Evolutionary conservation across 2,797 vertebrate genomes (phyloP).

Genomic region (Triplophysa bombifrons): DNA sequence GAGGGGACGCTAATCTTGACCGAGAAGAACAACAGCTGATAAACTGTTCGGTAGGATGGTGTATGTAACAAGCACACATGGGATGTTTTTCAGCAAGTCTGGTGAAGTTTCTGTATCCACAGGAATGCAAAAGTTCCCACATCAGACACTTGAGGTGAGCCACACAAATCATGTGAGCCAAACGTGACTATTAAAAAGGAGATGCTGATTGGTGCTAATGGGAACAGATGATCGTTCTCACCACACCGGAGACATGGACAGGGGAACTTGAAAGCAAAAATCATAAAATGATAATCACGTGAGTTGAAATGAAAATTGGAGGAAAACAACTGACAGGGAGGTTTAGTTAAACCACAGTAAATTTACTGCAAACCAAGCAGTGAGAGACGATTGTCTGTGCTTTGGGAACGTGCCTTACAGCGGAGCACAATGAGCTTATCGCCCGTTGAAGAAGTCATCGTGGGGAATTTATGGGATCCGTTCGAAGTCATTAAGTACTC

Average conservation of each 20-base stretch:
- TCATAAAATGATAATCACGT: background rate
- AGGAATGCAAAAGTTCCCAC: slow-evolving; percentile 29
- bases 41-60: slow-evolving; percentile 43
- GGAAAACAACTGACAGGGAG: background rate
- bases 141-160: slow-evolving; percentile 32
- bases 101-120: slow-evolving; percentile 8
- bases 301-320: background rate
- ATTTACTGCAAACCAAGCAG: slow-evolving; percentile 25
- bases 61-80: slow-evolving; percentile 19
- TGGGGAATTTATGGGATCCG: slow-evolving; percentile 39
- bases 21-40: slow-evolving; percentile 60
- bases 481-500: slow-evolving; percentile 42
- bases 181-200: slow-evolving; percentile 4
- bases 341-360: slow-evolving; percentile 21
- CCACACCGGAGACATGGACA: slow-evolving; percentile 12
- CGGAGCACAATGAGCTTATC: slow-evolving; percentile 30
- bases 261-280: slow-evolving; percentile 15
- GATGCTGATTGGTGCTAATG: slow-evolving; percentile 28
- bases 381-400: background rate
- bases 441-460: slow-evolving; percentile 18
- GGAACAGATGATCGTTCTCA: slow-evolving; percentile 25
- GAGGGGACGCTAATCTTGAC: slow-evolving; percentile 54
- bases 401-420: slow-evolving; percentile 2
- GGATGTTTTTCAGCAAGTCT: slow-evolving; percentile 42
- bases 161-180: slow-evolving; percentile 21